Conservation (phyloP, 2,113 vertebrate species). For the Brienomyrus longianalis region DNA sequence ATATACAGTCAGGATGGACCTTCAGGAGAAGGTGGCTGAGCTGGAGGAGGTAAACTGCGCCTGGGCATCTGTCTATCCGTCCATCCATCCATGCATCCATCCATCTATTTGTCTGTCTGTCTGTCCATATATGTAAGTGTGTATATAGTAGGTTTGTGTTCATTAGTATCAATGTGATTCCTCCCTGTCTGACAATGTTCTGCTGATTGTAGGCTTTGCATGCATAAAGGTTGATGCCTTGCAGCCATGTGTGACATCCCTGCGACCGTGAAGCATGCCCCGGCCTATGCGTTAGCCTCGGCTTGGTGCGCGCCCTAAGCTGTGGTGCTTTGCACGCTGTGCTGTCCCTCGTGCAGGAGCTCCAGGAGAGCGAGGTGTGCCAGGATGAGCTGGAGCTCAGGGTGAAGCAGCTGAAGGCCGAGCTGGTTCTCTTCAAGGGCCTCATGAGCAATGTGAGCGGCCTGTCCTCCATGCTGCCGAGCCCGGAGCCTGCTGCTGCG, state of each 20-base stretch:
- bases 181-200: neutral
- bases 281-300: neutral
- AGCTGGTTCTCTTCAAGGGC: slow-evolving; percentile 93
- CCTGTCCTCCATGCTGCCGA: neutral
- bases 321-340: neutral
- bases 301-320: neutral
- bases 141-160: neutral
- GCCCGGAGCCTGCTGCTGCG: neutral
- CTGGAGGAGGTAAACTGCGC: slow-evolving; percentile 76
- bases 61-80: neutral
- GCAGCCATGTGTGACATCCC: neutral
- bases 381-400: slow-evolving; percentile 89
- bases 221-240: neutral
- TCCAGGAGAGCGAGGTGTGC: slow-evolving; percentile 88
- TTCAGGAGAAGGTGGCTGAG: slow-evolving; percentile 59
- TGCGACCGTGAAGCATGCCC: neutral
- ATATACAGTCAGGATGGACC: slow-evolving; percentile 63
- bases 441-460: slow-evolving; percentile 92
- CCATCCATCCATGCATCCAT: too few species aligned
- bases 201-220: neutral
- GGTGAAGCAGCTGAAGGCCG: slow-evolving; percentile 89
- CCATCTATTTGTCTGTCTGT: neutral
- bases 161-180: neutral
- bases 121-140: neutral
- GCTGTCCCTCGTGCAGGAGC: neutral